Evolutionary conservation across 1,140 invertebrate species (phyloP).

Genomic region (Paracyclopina nana): DNA sequence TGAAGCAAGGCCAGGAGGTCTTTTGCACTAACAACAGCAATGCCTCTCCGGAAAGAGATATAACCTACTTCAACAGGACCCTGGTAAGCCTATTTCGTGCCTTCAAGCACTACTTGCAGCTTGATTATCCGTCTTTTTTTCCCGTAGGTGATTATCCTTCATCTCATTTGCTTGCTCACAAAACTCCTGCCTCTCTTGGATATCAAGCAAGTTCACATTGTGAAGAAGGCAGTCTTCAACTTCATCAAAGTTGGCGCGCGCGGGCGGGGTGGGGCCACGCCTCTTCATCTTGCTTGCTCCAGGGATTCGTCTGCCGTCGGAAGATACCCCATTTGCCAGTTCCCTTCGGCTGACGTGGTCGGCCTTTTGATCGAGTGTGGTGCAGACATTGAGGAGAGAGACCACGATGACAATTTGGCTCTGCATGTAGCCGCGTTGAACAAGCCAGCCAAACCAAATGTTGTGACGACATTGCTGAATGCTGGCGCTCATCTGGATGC

Average conservation of each 20-base stretch:
- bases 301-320: constrained; percentile 32
- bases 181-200: constrained; percentile 26
- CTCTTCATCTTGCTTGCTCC: constrained; percentile 50
- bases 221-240: constrained; percentile 30
- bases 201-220: constrained; percentile 23
- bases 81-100: too few species aligned
- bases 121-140: too few species aligned
- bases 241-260: constrained; percentile 53
- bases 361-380: constrained; percentile 58
- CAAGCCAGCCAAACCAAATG: constrained; percentile 33
- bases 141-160: constrained; percentile 66
- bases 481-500: constrained; percentile 66
- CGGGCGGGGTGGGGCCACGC: constrained; percentile 44
- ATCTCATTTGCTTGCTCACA: constrained; percentile 51
- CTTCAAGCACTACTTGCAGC: too few species aligned
- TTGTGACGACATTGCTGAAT: constrained; percentile 46
- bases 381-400: constrained; percentile 48
- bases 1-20: constrained; percentile 19
- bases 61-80: constrained; percentile 52
- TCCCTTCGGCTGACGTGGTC: constrained; percentile 49
- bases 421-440: constrained; percentile 48
- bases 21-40: constrained; percentile 27
- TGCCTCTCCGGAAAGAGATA: constrained; percentile 42
- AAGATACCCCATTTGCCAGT: constrained; percentile 49
- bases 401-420: constrained; percentile 57